Evolutionary conservation across 2,113 vertebrate species (phyloP).

Genomic region (Calypte anna): DNA sequence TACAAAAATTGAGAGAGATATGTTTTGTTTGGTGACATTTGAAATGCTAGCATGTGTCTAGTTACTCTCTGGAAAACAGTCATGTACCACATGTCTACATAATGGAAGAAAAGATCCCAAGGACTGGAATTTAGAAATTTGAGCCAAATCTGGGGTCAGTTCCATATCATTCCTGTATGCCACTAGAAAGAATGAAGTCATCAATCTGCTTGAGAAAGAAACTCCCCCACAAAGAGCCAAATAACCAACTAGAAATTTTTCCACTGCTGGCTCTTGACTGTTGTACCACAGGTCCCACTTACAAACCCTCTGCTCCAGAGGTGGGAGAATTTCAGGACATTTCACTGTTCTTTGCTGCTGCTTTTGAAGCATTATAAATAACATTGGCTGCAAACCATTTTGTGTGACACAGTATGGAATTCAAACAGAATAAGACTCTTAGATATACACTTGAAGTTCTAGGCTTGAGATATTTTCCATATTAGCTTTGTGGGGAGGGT

Average conservation of each 20-base stretch:
- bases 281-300: not conserved
- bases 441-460: not conserved
- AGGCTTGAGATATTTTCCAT: not conserved
- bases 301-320: not conserved
- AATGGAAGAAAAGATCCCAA: not conserved
- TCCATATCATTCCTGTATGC: not conserved
- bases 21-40: not conserved
- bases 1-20: not conserved
- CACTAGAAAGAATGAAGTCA: not conserved
- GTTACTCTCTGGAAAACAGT: not conserved
- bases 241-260: not conserved
- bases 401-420: not conserved
- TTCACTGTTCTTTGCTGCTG: not conserved
- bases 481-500: not conserved
- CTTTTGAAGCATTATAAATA: not conserved
- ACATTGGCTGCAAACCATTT: not conserved
- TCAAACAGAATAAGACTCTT: not conserved
- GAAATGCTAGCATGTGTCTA: not conserved
- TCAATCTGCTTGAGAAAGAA: not conserved
- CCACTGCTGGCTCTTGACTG: not conserved
- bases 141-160: not conserved
- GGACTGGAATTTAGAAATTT: not conserved
- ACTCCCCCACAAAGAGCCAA: not conserved
- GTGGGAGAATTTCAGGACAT: not conserved
- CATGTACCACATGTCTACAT: fast-evolving